These are phyloP conservation scores for Lanius collurio DNA, from an alignment of 2,113 vertebrate genomes.

Conservation along the genomic window DNA sequence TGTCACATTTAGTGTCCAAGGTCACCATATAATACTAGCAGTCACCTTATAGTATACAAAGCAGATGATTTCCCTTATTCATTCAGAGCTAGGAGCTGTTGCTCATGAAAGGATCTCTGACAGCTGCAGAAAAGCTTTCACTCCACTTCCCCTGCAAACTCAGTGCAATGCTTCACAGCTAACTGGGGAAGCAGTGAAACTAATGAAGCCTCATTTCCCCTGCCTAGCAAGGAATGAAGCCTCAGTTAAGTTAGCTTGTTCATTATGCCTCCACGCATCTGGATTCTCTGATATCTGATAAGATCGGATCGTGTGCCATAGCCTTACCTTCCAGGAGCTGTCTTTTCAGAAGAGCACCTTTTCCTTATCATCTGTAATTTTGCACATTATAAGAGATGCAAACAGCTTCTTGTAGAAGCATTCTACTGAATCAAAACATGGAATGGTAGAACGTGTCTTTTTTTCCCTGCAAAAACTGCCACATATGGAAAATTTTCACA, in stretches of 20 bases:
- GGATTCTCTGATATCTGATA: not conserved
- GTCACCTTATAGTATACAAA: not conserved
- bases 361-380: not conserved
- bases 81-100: not conserved
- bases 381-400: not conserved
- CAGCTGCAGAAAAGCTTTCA: not conserved
- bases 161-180: not conserved
- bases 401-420: not conserved
- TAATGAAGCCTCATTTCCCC: constrained; percentile 27
- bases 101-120: not conserved
- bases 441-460: not conserved
- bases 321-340: not conserved
- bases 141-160: not conserved
- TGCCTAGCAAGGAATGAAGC: not conserved
- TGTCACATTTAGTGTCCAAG: not conserved
- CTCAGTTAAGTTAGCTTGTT: not conserved
- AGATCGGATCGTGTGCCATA: not conserved
- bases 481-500: not conserved
- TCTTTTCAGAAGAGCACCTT: not conserved
- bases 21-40: not conserved
- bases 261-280: not conserved
- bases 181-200: not conserved
- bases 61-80: not conserved
- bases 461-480: not conserved
- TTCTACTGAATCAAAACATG: not conserved